Evolutionary conservation across 1,140 invertebrate species (phyloP).

Genomic region (Gonatopus flavifemur): DNA sequence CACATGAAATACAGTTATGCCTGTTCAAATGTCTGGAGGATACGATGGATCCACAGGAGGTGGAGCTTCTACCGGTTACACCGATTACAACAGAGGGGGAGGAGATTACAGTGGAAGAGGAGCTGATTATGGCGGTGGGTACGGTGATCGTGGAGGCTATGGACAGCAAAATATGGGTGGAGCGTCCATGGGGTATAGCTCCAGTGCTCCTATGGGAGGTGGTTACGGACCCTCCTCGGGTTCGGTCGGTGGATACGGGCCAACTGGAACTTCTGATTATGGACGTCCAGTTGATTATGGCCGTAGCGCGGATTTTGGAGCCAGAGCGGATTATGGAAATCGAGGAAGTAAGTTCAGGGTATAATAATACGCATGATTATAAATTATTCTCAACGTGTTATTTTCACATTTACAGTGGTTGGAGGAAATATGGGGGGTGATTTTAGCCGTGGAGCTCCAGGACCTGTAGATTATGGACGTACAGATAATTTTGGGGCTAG

Average conservation of each 20-base stretch:
- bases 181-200: conserved; percentile 52
- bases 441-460: conserved; percentile 50
- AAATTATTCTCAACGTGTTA: too few species aligned
- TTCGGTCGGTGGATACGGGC: conserved; percentile 48
- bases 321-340: conserved; percentile 49
- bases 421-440: conserved; percentile 52
- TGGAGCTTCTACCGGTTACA: conserved; percentile 49
- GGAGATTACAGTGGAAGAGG: conserved; percentile 50
- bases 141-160: conserved; percentile 50
- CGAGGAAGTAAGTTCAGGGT: conserved; percentile 30
- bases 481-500: conserved; percentile 51
- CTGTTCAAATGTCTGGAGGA: conserved; percentile 48
- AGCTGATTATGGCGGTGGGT: conserved; percentile 46
- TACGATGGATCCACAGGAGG: conserved; percentile 50
- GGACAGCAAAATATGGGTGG: conserved; percentile 48
- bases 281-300: conserved; percentile 47
- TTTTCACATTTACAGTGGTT: conserved; percentile 34
- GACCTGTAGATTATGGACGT: conserved; percentile 53
- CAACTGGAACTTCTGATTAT: conserved; percentile 49
- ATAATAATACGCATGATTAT: too few species aligned
- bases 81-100: conserved; percentile 52
- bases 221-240: conserved; percentile 49
- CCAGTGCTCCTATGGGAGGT: conserved; percentile 46
- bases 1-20: conserved; percentile 49
- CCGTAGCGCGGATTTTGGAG: conserved; percentile 48